Conservation (phyloP, 2,113 vertebrate genomes). For the Pluvianellus socialis region DNA sequence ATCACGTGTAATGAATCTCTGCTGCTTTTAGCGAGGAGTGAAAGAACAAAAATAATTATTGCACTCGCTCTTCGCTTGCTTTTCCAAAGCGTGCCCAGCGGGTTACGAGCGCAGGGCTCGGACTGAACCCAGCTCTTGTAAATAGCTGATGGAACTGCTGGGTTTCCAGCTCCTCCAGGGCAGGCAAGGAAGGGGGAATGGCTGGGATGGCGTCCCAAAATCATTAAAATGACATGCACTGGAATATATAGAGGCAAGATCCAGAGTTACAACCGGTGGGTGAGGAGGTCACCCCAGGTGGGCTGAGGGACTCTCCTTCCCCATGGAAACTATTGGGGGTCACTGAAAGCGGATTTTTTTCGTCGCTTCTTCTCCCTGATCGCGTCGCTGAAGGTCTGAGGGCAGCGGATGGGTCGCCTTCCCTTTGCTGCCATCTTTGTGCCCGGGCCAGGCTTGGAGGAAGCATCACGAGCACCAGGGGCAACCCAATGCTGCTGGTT, state of each 20-base stretch:
- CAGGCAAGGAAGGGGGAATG: not conserved
- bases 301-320: not conserved
- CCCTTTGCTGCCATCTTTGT: not conserved
- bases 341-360: not conserved
- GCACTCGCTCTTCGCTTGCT: not conserved
- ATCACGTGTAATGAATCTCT: not conserved
- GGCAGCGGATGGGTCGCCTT: rapidly evolving
- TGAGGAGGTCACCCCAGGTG: not conserved
- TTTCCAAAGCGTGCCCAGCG: not conserved
- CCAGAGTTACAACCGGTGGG: not conserved
- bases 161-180: not conserved
- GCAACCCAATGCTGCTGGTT: rapidly evolving
- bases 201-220: not conserved
- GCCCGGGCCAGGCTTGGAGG: rapidly evolving
- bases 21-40: not conserved
- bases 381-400: rapidly evolving
- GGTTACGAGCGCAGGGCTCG: rapidly evolving
- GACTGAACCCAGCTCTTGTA: not conserved
- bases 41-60: not conserved
- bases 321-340: rapidly evolving
- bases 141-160: not conserved
- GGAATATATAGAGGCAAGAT: not conserved
- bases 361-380: not conserved
- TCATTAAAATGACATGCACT: not conserved
- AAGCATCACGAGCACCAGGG: not conserved